Percentiles rank a stretch among this genome's conserved stretches.
phyloP scores from a whole-genome alignment of 2,113 vertebrate genomes.

The Oreochromis tanganicae region DNA sequence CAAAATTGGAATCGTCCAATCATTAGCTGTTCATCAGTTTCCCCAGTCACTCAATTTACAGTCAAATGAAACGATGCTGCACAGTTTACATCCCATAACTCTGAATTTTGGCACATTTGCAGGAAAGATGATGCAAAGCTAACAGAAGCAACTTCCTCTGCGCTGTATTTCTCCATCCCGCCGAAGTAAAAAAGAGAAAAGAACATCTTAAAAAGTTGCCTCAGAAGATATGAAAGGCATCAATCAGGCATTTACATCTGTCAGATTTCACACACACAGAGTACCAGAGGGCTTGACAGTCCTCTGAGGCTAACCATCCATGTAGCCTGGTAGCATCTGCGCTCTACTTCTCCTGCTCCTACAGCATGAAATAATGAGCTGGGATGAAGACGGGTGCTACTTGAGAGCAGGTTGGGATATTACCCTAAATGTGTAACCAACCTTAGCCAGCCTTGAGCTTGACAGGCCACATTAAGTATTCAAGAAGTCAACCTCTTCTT shows the following conservation, averaged over 20 bases:
- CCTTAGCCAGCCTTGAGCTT: slow-evolving; percentile 40
- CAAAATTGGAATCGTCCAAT: background rate
- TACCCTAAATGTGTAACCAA: slow-evolving; percentile 56
- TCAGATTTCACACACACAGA: slow-evolving; percentile 4
- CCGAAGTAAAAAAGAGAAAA: background rate
- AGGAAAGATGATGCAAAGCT: background rate
- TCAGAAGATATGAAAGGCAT: slow-evolving; percentile 1
- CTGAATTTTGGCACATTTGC: background rate
- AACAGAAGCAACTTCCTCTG: background rate
- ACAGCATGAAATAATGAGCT: slow-evolving; percentile 28
- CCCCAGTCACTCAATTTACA: background rate
- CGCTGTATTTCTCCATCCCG: background rate
- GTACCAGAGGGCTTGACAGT: background rate
- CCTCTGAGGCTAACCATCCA: slow-evolving; percentile 16
- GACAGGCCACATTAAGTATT: slow-evolving; percentile 43
- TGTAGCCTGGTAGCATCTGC: slow-evolving; percentile 14
- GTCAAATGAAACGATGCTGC: background rate
- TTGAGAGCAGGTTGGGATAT: slow-evolving; percentile 23
- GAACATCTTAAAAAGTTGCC: background rate
- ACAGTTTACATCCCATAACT: background rate
- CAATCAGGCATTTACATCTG: slow-evolving; percentile 31
- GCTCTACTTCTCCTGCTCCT: slow-evolving; percentile 35
- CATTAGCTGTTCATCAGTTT: background rate
- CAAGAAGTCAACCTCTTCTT: slow-evolving; percentile 19
- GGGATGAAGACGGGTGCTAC: slow-evolving; percentile 25